These are phyloP conservation scores for Oreochromis niloticus DNA, from an alignment of 2,113 vertebrate species.

Conservation along the genomic window DNA sequence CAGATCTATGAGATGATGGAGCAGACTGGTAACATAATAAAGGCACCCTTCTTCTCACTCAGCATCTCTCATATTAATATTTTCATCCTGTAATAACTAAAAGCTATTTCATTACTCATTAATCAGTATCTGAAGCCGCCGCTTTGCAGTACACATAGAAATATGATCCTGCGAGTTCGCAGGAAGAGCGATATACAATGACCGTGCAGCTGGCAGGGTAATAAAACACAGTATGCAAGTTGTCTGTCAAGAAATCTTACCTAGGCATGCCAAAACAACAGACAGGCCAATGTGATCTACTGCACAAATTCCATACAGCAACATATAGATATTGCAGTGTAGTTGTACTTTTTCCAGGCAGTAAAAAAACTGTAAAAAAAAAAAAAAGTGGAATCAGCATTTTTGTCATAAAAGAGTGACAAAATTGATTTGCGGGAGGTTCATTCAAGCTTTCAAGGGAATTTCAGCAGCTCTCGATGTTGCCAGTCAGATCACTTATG, in stretches of 20 bases:
- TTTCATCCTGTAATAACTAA: constrained; percentile 66
- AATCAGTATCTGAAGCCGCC: constrained; percentile 54
- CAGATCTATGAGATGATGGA: constrained; percentile 60
- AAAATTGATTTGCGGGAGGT: constrained; percentile 47
- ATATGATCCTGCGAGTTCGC: constrained; percentile 56
- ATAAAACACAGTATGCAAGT: constrained; percentile 49
- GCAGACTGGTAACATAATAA: constrained; percentile 57
- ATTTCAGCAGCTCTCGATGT: constrained; percentile 21
- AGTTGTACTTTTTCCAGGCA: constrained; percentile 10
- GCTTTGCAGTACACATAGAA: constrained; percentile 44
- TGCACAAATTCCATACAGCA: neutral
- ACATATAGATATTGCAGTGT: constrained; percentile 4
- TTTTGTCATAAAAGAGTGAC: constrained; percentile 24
- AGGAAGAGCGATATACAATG: constrained; percentile 44
- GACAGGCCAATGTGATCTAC: constrained; percentile 10
- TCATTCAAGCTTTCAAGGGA: constrained; percentile 32
- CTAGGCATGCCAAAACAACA: constrained; percentile 13
- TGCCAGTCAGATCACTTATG: constrained; percentile 33
- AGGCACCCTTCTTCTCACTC: constrained; percentile 58
- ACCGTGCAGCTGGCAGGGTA: constrained; percentile 55
- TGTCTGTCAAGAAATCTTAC: constrained; percentile 51
- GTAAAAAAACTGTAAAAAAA: constrained; percentile 11
- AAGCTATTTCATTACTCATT: constrained; percentile 69
- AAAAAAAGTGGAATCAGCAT: constrained; percentile 60
- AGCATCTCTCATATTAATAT: constrained; percentile 61